Evolutionary conservation across 2,888 invertebrate species (phyloP).

Genomic region (Tipula unca): DNA sequence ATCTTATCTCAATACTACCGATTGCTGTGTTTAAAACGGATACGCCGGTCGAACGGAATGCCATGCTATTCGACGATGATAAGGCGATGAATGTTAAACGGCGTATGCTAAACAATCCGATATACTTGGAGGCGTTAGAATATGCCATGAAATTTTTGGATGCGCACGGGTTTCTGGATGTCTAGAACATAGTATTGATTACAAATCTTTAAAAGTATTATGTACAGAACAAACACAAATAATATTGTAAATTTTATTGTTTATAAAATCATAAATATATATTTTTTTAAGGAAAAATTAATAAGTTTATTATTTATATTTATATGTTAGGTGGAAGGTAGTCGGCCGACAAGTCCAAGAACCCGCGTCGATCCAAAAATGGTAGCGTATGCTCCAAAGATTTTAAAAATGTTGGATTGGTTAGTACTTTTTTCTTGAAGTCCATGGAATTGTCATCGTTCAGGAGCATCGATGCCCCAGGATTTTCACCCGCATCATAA

Average conservation of each 20-base stretch:
- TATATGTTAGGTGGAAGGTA: background rate
- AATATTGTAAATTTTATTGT: background rate
- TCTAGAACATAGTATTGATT: background rate
- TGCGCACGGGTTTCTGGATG: background rate
- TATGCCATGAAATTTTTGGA: background rate
- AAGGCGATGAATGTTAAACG: background rate
- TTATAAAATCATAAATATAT: too few relatives aligned
- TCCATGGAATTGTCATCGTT: background rate
- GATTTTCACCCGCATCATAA: background rate
- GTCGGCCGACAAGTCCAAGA: background rate
- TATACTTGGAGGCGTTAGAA: background rate
- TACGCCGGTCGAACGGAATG: background rate
- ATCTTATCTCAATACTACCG: background rate
- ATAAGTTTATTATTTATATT: background rate
- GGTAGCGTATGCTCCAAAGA: background rate
- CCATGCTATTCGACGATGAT: background rate
- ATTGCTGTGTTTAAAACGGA: background rate
- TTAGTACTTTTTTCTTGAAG: background rate
- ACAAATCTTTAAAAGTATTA: background rate
- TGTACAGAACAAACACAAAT: background rate
- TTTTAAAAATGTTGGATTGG: background rate
- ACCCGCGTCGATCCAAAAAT: slow-evolving; percentile 2
- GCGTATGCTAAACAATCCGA: background rate
- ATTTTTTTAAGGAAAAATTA: background rate
- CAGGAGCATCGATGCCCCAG: background rate